These are phyloP conservation scores for Melanocharis versteri DNA, from an alignment of 2,113 vertebrate species.

Conservation along the genomic window DNA sequence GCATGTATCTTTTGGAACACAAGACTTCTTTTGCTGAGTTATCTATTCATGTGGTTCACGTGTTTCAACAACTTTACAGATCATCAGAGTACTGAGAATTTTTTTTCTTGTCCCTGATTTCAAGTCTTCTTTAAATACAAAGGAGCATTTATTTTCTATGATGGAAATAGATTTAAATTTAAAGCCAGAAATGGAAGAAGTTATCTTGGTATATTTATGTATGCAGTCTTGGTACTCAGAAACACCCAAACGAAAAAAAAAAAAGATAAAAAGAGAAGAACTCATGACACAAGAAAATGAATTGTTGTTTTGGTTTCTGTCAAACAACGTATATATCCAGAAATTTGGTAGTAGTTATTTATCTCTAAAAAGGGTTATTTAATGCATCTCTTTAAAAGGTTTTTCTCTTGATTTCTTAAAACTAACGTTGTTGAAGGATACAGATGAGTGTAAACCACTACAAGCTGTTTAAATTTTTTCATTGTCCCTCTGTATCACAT, in stretches of 20 bases:
- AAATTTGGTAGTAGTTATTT: not conserved
- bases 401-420: not conserved
- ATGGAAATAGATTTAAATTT: not conserved
- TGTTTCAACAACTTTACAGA: not conserved
- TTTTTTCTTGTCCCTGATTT: not conserved
- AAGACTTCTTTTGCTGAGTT: not conserved
- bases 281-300: not conserved
- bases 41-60: not conserved
- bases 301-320: not conserved
- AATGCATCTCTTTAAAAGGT: not conserved
- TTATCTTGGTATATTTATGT: not conserved
- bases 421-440: not conserved
- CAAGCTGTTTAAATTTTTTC: not conserved
- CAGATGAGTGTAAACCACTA: not conserved
- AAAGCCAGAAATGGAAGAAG: not conserved
- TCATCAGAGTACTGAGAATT: not conserved
- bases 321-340: not conserved
- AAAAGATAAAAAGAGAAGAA: not conserved
- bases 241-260: not conserved
- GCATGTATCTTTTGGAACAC: not conserved
- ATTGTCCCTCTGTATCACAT: not conserved
- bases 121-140: not conserved
- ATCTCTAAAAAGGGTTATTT: not conserved
- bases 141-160: not conserved
- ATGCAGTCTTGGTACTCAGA: not conserved